Conservation (phyloP, 2,888 invertebrate genomes). For the Andrena camellia region DNA sequence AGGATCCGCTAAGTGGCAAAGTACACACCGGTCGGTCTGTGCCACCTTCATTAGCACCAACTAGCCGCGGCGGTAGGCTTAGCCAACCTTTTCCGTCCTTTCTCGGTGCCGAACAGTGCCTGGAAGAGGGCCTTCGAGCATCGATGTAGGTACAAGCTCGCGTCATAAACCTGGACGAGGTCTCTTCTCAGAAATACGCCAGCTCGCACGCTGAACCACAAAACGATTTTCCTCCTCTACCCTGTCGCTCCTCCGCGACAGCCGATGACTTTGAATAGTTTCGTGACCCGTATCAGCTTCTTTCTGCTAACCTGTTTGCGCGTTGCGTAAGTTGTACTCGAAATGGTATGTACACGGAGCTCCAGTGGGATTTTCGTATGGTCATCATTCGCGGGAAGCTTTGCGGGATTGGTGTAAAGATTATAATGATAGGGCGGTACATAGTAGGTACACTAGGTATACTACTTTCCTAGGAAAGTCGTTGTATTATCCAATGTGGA, state of each 20-base stretch:
- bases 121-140: slow-evolving; percentile 61
- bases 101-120: slow-evolving; percentile 67
- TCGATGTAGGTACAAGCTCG: slow-evolving; percentile 78
- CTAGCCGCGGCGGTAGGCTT: slow-evolving; percentile 72
- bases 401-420: no score
- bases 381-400: no score
- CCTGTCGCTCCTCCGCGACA: slow-evolving; percentile 47
- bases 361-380: no score
- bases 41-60: slow-evolving; percentile 84
- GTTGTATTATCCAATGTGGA: no score
- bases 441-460: no score
- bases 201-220: slow-evolving; percentile 69
- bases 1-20: slow-evolving; percentile 82
- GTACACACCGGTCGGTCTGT: slow-evolving; percentile 82
- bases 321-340: not conserved
- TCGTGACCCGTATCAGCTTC: not conserved
- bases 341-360: no score
- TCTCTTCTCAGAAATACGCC: slow-evolving; percentile 80
- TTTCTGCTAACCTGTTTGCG: slow-evolving; percentile 17
- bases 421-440: no score
- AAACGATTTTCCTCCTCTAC: slow-evolving; percentile 64
- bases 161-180: slow-evolving; percentile 79
- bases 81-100: slow-evolving; percentile 74
- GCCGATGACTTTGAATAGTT: slow-evolving; percentile 16
- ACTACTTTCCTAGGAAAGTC: no score